These are phyloP conservation scores for Oreocharis arfaki DNA, from an alignment of 2,113 vertebrate genomes.

Conservation along the genomic window DNA sequence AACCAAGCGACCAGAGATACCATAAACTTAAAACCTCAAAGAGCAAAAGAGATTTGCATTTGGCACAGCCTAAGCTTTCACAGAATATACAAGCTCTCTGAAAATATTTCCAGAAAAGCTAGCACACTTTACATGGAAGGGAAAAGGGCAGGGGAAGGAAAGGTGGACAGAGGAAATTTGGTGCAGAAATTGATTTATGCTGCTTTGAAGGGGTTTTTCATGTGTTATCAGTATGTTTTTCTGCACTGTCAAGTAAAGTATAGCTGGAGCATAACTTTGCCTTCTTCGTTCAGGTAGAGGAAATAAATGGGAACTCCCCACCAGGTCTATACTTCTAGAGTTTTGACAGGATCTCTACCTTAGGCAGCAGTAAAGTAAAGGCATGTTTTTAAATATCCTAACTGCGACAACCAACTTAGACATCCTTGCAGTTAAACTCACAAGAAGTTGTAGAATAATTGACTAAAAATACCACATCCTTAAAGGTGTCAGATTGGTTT, in stretches of 20 bases:
- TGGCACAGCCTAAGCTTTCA: not conserved
- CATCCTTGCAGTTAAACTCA: not conserved
- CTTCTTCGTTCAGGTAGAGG: not conserved
- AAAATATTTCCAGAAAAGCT: not conserved
- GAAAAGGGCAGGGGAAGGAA: accelerated
- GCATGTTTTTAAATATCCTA: not conserved
- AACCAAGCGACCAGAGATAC: not conserved
- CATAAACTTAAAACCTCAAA: not conserved
- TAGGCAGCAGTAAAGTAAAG: not conserved
- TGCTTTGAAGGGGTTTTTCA: not conserved
- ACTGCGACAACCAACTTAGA: not conserved
- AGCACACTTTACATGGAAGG: not conserved
- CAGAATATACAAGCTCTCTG: not conserved
- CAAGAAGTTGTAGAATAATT: not conserved
- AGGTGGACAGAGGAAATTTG: not conserved
- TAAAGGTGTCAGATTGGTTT: not conserved
- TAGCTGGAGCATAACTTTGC: not conserved
- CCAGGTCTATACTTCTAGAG: not conserved
- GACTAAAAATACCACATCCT: not conserved
- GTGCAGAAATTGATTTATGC: not conserved
- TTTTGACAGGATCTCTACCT: not conserved
- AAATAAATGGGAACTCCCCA: not conserved
- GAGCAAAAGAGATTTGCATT: not conserved
- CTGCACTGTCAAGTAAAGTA: not conserved
- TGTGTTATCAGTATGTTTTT: not conserved